These are phyloP conservation scores for Lagria hirta DNA, from an alignment of 2,888 invertebrate species.

Conservation along the genomic window DNA sequence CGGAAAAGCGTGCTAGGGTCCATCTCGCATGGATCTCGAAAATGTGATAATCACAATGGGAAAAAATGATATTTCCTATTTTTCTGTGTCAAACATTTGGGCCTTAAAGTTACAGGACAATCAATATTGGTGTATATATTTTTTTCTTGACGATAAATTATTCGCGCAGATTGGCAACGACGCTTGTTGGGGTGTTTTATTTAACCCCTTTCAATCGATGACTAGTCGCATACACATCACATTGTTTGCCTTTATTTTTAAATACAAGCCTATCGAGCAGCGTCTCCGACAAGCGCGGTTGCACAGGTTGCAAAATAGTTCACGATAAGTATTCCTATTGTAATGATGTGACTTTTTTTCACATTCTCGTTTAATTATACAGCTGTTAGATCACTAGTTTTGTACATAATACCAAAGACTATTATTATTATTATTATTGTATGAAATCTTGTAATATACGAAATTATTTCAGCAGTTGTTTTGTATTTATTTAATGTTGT, in stretches of 20 bases:
- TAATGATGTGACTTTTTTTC: conserved; percentile 19
- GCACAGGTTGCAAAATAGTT: conserved; percentile 1
- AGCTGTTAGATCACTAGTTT: conserved; percentile 30
- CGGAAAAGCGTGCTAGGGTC: conserved; percentile 7
- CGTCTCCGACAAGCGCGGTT: conserved; percentile 1
- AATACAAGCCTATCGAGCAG: no score
- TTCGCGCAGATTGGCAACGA: conserved; percentile 7
- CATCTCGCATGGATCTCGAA: conserved; percentile 4
- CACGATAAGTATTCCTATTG: conserved; percentile 18
- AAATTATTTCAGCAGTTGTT: conserved; percentile 8
- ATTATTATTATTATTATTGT: conserved; percentile 36
- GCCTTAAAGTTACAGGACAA: conserved; percentile 22
- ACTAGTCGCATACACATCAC: conserved; percentile 5
- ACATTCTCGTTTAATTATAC: conserved; percentile 20
- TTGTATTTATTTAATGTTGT: no score
- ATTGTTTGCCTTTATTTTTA: conserved; percentile 6
- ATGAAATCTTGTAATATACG: conserved; percentile 29
- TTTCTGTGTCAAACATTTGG: conserved; percentile 20
- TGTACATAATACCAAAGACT: conserved; percentile 46
- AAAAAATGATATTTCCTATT: no score
- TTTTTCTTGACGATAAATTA: conserved; percentile 13
- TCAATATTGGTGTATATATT: conserved; percentile 15
- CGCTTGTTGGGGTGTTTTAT: conserved; percentile 1
- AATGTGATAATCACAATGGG: conserved; percentile 21
- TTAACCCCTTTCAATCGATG: no score